These are phyloP conservation scores for Oncopeltus fasciatus DNA, from an alignment of 1,140 invertebrate species.

Conservation along the genomic window DNA sequence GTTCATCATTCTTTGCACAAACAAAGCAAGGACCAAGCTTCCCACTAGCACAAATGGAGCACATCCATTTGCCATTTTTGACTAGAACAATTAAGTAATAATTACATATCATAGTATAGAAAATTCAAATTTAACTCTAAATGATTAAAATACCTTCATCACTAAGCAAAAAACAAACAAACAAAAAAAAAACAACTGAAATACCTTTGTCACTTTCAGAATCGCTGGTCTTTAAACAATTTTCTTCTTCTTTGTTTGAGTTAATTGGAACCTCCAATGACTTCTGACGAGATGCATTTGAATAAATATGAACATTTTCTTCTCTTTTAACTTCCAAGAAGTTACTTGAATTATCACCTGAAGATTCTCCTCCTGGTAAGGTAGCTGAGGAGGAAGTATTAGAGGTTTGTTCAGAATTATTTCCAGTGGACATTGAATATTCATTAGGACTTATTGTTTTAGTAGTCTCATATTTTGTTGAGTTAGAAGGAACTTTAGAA, in stretches of 20 bases:
- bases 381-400: too few relatives aligned
- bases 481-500: too few relatives aligned
- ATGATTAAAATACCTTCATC: background rate
- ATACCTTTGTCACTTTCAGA: constrained; percentile 23
- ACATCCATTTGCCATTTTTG: constrained; percentile 23
- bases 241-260: background rate
- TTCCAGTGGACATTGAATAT: too few relatives aligned
- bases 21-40: constrained; percentile 34
- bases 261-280: too few relatives aligned
- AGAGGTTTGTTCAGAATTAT: too few relatives aligned
- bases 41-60: constrained; percentile 32
- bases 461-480: too few relatives aligned
- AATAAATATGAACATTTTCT: background rate
- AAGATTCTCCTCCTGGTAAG: background rate
- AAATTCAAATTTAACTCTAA: background rate
- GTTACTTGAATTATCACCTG: background rate
- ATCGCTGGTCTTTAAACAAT: background rate
- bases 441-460: too few relatives aligned
- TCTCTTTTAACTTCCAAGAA: background rate
- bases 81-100: background rate
- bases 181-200: background rate
- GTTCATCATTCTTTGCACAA: constrained; percentile 32
- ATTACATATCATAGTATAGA: background rate
- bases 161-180: too few relatives aligned
- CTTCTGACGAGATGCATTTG: too few relatives aligned